Evolutionary conservation across 2,113 vertebrate species (phyloP).

Genomic region (Fregetta grallaria): DNA sequence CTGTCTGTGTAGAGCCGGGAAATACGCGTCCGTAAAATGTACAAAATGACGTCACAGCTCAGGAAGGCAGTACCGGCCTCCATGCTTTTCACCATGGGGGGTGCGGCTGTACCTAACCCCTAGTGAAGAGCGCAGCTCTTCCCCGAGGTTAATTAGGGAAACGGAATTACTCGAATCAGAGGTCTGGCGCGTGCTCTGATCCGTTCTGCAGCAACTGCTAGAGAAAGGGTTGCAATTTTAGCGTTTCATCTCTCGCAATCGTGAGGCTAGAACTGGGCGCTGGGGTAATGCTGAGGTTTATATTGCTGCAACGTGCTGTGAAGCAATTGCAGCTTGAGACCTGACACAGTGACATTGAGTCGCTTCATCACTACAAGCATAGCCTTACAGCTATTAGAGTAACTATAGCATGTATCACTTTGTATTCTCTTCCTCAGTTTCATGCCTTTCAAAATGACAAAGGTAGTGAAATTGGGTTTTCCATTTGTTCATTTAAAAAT

Average conservation of each 20-base stretch:
- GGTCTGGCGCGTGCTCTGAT: fast-evolving
- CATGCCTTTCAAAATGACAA: fast-evolving
- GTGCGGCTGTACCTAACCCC: fast-evolving
- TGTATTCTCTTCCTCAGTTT: fast-evolving
- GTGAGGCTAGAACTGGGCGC: fast-evolving
- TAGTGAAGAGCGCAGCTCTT: not conserved
- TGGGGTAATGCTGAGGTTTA: fast-evolving
- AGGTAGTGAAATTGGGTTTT: not conserved
- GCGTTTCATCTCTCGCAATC: fast-evolving
- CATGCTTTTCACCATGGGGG: fast-evolving
- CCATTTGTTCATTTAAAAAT: not conserved
- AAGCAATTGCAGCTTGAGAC: not conserved
- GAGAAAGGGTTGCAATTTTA: fast-evolving
- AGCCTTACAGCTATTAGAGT: fast-evolving
- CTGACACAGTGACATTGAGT: not conserved
- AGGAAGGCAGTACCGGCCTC: fast-evolving
- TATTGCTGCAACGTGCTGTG: fast-evolving
- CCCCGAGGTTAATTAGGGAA: not conserved
- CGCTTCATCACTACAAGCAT: fast-evolving
- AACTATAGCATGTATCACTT: fast-evolving
- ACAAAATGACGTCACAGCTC: fast-evolving
- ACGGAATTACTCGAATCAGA: not conserved
- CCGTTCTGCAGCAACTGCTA: fast-evolving
- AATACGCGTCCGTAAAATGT: fast-evolving
- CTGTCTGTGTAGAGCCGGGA: too few species aligned